These are phyloP conservation scores for Proteles cristata DNA, from an alignment of 2,113 vertebrate species.

Conservation along the genomic window DNA sequence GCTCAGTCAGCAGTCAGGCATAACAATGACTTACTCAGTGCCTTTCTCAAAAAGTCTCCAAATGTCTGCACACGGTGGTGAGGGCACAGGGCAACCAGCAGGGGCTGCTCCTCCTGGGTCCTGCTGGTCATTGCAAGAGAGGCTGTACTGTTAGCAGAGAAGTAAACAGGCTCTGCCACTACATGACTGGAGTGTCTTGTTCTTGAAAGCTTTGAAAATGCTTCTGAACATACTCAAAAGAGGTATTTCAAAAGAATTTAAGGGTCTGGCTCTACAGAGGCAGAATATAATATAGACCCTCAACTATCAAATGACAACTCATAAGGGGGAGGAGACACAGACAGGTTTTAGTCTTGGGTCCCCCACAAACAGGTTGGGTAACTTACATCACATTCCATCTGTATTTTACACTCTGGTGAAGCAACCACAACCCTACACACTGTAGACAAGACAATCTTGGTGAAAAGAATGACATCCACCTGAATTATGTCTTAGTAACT, in stretches of 20 bases:
- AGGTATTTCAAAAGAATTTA: background rate
- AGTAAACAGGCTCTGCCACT: background rate
- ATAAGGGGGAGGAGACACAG: background rate
- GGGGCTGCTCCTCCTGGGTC: fast-evolving
- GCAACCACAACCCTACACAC: background rate
- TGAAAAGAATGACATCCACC: background rate
- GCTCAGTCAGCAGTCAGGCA: background rate
- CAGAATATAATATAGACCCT: background rate
- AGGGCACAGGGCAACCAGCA: background rate
- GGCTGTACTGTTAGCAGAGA: background rate
- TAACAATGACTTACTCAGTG: background rate
- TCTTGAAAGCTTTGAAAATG: conserved; percentile 23
- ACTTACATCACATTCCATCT: background rate
- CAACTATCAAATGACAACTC: background rate
- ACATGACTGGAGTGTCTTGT: background rate
- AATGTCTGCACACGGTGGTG: background rate
- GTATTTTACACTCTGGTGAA: background rate
- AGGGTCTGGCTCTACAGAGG: background rate
- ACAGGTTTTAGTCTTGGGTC: background rate
- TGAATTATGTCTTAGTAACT: background rate
- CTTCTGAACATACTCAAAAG: background rate
- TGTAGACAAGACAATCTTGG: background rate
- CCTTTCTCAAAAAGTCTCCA: background rate
- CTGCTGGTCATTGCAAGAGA: background rate
- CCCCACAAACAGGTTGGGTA: background rate